A percentile compares a stretch with the other conserved stretches of the same genome.
phyloP scores from a whole-genome alignment of 2,888 invertebrate species.

The Iselma pallidipennis region DNA sequence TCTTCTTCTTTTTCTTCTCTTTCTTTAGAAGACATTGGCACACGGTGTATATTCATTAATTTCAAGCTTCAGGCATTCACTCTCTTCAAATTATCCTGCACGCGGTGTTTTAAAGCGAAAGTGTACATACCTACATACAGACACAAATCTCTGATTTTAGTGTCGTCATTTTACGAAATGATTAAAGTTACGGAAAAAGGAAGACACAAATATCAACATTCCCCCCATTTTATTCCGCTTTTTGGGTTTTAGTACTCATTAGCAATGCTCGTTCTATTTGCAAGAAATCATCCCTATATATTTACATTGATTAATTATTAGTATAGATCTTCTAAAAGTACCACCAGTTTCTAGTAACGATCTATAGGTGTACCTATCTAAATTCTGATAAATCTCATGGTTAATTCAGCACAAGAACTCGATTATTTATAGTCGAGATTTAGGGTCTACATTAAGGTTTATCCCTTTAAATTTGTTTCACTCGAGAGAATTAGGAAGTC shows the following conservation, averaged over 20 bases:
- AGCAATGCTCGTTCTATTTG: too few relatives aligned
- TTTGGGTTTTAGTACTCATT: too few relatives aligned
- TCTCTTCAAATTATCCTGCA: slow-evolving; percentile 18
- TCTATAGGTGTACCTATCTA: background rate
- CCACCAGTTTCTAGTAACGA: background rate
- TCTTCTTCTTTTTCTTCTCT: background rate
- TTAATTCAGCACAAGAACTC: slow-evolving; percentile 15
- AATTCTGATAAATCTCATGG: slow-evolving; percentile 21
- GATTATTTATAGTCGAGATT: slow-evolving; percentile 28
- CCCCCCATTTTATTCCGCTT: too few relatives aligned
- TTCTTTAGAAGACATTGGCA: too few relatives aligned
- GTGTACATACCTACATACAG: too few relatives aligned
- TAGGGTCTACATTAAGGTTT: slow-evolving; percentile 19
- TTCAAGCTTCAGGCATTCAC: slow-evolving; percentile 19
- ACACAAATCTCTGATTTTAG: background rate
- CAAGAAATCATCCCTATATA: too few relatives aligned
- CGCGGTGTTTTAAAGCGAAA: background rate
- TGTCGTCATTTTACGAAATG: too few relatives aligned
- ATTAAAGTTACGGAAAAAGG: too few relatives aligned
- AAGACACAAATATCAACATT: too few relatives aligned
- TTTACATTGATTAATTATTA: too few relatives aligned
- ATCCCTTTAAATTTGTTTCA: slow-evolving; percentile 8
- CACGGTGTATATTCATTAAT: slow-evolving; percentile 25
- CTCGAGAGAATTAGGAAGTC: background rate
- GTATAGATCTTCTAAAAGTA: background rate